Base-by-base conservation (phyloP, 2,113 vertebrate genomes). In the Anseranas semipalmata region DNA sequence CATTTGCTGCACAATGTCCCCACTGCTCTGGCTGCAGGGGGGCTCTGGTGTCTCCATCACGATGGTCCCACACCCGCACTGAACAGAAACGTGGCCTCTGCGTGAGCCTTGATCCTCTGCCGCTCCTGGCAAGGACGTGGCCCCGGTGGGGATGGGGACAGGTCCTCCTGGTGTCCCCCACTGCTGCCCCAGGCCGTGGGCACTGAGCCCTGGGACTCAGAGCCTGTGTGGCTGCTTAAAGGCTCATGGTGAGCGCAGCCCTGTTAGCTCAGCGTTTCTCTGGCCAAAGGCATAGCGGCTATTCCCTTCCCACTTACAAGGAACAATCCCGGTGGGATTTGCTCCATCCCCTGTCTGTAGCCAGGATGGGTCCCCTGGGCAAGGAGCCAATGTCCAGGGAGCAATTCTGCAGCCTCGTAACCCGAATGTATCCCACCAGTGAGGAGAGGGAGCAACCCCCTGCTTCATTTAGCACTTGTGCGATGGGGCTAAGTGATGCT, bases 51-150 rank as follows among this genome's bases (percentile, higher is more conserved):
- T 3, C 24, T 35, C 46, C 71, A 58, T 28, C 46, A 4, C 3
- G 0, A 3, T 4, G 0, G 3, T 9, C 16, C 48, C 12, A 20
- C 6, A 2, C 10, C 50, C 7, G 16, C 41, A 35, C 6, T 0
- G 3, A 20, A n/a, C 1, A 27, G 25, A 19, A 30, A 3, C 0
- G 4, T 0, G 32, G 8, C 21, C 43, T 13, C 70, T 1, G 68
- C 4, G 17, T 2, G 66, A 7, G 30, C 55, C 66, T 5, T 2
- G 55, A 32, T 74, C 41, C 28, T 73, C 22, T 21, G 45, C 82
- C 59, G 46, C 17, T 45, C 39, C 62, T 1, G 75, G 8, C 2
- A 10, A 10, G 59, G 52, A 32, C 5, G 0, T 1, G 66, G 35
- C 45, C 3, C 21, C 46, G 52, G 25, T 33, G 6, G n/a, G 33